phyloP scores from a whole-genome alignment of 1,140 invertebrate genomes.

The Eupristina koningsbergeri region DNA sequence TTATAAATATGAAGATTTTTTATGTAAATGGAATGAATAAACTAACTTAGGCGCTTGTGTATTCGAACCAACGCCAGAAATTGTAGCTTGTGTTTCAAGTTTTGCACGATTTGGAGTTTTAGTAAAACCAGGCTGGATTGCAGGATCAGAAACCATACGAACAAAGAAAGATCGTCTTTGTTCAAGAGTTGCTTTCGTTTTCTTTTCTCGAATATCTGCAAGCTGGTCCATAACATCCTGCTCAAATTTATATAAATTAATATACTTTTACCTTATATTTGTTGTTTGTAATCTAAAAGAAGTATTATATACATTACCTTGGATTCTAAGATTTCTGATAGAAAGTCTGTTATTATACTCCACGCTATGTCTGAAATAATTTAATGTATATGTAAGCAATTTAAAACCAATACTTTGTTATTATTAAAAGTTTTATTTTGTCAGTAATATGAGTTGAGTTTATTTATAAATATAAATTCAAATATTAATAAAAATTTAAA shows the following conservation, averaged over 20 bases:
- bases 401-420: not conserved
- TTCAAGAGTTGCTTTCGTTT: constrained; percentile 83
- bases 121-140: constrained; percentile 78
- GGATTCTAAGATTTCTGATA: constrained; percentile 84
- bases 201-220: constrained; percentile 79
- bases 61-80: constrained; percentile 63
- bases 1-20: not conserved
- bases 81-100: constrained; percentile 68
- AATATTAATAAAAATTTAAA: not conserved
- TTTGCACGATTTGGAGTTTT: constrained; percentile 70
- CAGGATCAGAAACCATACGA: constrained; percentile 96
- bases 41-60: constrained; percentile 57
- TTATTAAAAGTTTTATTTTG: not conserved
- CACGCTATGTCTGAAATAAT: constrained; percentile 85
- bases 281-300: not conserved
- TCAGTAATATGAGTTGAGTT: not conserved
- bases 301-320: constrained; percentile 64
- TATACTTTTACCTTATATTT: not conserved
- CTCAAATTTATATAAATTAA: not conserved
- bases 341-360: constrained; percentile 89
- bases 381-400: constrained; percentile 1
- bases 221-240: constrained; percentile 81
- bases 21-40: not conserved
- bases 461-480: not conserved
- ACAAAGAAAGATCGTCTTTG: constrained; percentile 96